Evolutionary conservation across 2,797 vertebrate species (phyloP).

Genomic region (Hirundo rustica): DNA sequence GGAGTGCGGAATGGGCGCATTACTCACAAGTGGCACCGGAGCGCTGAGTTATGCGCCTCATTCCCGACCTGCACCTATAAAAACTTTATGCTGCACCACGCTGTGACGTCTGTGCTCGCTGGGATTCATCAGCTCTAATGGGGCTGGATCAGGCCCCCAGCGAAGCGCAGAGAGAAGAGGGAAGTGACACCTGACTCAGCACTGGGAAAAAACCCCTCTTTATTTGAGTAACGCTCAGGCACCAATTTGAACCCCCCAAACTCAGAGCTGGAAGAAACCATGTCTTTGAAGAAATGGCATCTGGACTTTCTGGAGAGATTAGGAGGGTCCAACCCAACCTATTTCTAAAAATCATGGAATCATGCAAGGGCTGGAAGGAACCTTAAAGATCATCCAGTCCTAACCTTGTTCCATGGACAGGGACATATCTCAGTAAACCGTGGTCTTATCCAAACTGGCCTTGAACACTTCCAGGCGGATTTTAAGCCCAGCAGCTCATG

Average conservation of each 20-base stretch:
- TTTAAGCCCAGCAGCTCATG: background rate
- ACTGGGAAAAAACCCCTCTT: background rate
- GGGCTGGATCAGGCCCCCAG: background rate
- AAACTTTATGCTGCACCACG: conserved; percentile 55
- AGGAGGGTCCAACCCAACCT: background rate
- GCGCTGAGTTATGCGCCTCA: conserved; percentile 54
- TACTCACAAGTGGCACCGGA: conserved; percentile 49
- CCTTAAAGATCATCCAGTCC: background rate
- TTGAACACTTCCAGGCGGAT: background rate
- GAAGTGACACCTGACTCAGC: conserved; percentile 46
- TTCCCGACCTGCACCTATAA: conserved; percentile 38
- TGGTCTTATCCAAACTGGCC: background rate
- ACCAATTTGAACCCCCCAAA: background rate
- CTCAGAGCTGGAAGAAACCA: background rate
- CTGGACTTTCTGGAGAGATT: background rate
- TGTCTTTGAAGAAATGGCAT: background rate
- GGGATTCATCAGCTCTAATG: conserved; percentile 33
- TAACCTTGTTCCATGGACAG: background rate
- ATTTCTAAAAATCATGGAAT: background rate
- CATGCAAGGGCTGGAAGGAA: fast-evolving
- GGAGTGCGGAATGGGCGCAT: conserved; percentile 50
- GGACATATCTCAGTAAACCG: background rate
- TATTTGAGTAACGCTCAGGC: background rate
- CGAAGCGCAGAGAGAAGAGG: background rate
- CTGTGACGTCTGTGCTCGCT: background rate